These are phyloP conservation scores for Plotosus lineatus DNA, from an alignment of 2,113 vertebrate genomes.

Conservation along the genomic window DNA sequence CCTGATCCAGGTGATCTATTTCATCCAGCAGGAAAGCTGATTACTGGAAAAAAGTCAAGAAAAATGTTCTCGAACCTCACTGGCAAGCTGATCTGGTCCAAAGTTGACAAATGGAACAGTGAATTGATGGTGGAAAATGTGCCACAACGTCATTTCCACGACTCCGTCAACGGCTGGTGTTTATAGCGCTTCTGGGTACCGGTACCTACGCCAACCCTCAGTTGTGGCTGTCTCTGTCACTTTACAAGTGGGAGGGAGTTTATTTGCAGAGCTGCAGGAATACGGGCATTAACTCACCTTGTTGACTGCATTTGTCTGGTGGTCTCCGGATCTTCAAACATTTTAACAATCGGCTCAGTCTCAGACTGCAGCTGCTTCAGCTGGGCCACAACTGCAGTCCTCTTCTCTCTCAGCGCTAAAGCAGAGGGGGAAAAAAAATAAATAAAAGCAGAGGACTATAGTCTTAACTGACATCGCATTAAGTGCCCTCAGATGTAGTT, in stretches of 20 bases:
- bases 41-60: neutral
- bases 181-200: conserved; percentile 10
- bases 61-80: neutral
- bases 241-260: conserved; percentile 19
- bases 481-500: too few relatives aligned
- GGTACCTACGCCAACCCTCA: neutral
- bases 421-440: neutral
- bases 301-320: conserved; percentile 97
- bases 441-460: neutral
- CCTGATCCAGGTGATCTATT: neutral
- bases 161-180: neutral
- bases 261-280: neutral
- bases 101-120: neutral
- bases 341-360: conserved; percentile 96
- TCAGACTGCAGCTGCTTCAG: conserved; percentile 95
- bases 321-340: conserved; percentile 97
- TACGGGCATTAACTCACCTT: conserved; percentile 73
- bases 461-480: too few relatives aligned
- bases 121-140: conserved; percentile 17
- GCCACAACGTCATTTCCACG: neutral
- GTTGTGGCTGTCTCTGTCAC: conserved; percentile 21
- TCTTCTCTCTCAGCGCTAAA: conserved; percentile 90
- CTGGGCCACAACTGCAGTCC: conserved; percentile 91
- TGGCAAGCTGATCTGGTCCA: neutral
- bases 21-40: neutral